Base-by-base conservation (phyloP, 2,888 invertebrate genomes). In the Tenthredo livida region DNA sequence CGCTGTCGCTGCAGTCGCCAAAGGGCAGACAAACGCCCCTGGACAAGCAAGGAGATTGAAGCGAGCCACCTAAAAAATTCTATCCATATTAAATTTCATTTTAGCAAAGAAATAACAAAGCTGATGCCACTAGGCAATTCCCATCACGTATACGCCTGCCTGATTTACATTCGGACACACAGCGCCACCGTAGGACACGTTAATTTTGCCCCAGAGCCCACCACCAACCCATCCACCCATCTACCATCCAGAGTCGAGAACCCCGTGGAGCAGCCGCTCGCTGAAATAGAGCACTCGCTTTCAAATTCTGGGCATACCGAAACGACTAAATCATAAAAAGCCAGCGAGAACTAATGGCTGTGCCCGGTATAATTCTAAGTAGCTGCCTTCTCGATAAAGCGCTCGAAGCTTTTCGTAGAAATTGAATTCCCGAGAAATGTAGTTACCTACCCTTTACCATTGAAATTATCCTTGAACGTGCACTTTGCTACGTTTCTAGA, bases 121-220 rank as follows among this genome's bases (percentile, higher is more conserved):
- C 84, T 78, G 77, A 84, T 77, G 78, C 84, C 75, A 50, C 77
- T 84, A 77, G 77, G 84, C 77, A 65, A 84, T 84, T 84, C 84
- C 65, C 65, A 73, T 84, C 84, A 84, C 84, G 84, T 65, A 67
- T 84, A 50, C 65, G 65, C 78, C 47, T 77, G 61, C 29, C 84
- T 77, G 84, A 84, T 84, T 84, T 84, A 84, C 84, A 84, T 84
- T 84, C 84, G 84, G 84, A 84, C 84, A 84, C 84, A 61, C 67
- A 65, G 65, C 80, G 80, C 61, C 61, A 61, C 80, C 61, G 84
- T 84, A 84, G 61, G 84, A 78, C 84, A 77, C 84, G 84, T 84
- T 84, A 78, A 84, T 84, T 84, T 84, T 67, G 77, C 84, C 84
- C 65, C 75, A 65, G 84, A 65, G 75, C 65, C 84, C 15, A 21